Evolutionary conservation across 1,140 invertebrate species (phyloP), one percentile per base, ranked within the genome.

Genomic region (Drusus annulatus): DNA sequence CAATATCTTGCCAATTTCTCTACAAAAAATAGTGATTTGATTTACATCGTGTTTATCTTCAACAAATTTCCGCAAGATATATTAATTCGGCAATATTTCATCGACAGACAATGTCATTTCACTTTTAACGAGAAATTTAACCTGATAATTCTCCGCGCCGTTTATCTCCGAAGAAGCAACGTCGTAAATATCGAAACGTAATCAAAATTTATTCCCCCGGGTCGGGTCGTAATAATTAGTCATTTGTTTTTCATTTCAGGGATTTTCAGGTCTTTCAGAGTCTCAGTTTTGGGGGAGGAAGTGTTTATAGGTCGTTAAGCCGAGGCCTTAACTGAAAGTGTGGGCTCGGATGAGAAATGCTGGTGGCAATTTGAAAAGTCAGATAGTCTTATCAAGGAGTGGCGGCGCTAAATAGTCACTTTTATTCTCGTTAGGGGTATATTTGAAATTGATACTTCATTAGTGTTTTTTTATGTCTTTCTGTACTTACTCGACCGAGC

Each of bases 201-300:
- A 76, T 76, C 74, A 76, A 76, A 76, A 76, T 76, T 76, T 62
- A 76, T 63, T 62, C 74, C 74, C 74, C 16, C 31, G 16, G n/a
- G 51, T 51, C 58, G 31, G 50, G 74, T 60, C 21, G 74, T 76
- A 76, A 45, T 45, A 45, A 76, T 76, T 76, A 76, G 74, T 76
- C 74, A 76, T 76, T 76, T 62, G 56, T 76, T 76, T 76, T 62
- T 58, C 71, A 75, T 75, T 75, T 75, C 21, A 4, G 71, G 10
- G 13, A 1, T 45, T 45, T 45, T 45, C 36, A 45, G 36, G 13
- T 45, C 36, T 45, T 45, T 45, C 10, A 13, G 8, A 17, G 21
- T 74, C 31, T 50, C 31, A 21, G 63, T 73, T 17, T 52, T 21
- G 52, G 45, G 45, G 31, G 52, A 2, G 54, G 63, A 63, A 76